Conservation (phyloP, 2,797 vertebrate species). For the Coracias cyanogaster region DNA sequence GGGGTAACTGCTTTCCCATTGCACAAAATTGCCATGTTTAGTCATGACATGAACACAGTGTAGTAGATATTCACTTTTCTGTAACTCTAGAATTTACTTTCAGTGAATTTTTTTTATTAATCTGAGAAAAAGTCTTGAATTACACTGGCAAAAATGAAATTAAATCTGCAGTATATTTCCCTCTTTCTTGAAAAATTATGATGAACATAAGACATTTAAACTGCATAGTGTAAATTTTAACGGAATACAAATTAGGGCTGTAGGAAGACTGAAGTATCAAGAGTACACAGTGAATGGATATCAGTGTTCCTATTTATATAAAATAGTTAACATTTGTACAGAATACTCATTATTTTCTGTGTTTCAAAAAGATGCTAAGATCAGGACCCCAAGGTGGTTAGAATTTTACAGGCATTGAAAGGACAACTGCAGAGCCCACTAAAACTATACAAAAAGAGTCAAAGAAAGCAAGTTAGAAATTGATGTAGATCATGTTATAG, state of each 20-base stretch:
- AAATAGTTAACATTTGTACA: neutral
- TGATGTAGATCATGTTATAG: neutral
- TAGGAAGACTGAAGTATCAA: neutral
- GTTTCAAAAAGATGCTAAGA: neutral
- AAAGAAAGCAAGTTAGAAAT: neutral
- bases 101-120: neutral
- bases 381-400: neutral
- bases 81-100: neutral
- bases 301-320: neutral
- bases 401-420: neutral
- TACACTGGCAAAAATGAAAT: neutral
- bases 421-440: neutral
- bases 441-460: neutral
- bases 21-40: neutral
- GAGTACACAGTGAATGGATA: neutral
- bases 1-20: accelerated
- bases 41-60: neutral
- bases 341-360: neutral
- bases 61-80: neutral
- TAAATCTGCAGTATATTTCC: neutral
- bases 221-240: neutral
- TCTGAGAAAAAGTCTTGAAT: neutral
- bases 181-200: neutral
- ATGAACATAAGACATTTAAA: neutral
- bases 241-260: neutral